phyloP scores from a whole-genome alignment of 2,888 invertebrate genomes.

The Lasioglossum malachurum region DNA sequence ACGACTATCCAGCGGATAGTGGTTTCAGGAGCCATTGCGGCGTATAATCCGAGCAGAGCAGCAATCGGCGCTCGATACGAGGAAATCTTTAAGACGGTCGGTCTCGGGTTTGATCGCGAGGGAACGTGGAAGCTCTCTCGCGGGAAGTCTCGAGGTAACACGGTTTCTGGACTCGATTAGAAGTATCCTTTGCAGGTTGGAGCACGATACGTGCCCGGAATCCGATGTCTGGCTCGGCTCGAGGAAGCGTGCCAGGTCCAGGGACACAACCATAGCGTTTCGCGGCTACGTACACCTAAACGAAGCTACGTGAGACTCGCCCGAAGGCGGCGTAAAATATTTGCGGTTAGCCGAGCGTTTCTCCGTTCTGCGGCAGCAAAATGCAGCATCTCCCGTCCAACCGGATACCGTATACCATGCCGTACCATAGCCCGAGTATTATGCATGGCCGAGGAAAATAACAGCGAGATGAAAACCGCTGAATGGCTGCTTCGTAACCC shows the following conservation, averaged over 20 bases:
- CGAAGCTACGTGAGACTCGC: slow-evolving; percentile 58
- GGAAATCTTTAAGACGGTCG: not conserved
- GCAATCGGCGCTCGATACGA: slow-evolving; percentile 1
- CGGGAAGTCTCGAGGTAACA: slow-evolving; percentile 10
- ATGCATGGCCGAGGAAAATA: slow-evolving; percentile 63
- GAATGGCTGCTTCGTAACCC: slow-evolving; percentile 9
- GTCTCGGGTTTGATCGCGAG: not conserved
- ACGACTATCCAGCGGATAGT: not conserved
- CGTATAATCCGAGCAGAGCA: not conserved
- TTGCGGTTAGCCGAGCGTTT: slow-evolving; percentile 64
- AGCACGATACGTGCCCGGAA: slow-evolving; percentile 42
- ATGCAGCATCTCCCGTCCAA: slow-evolving; percentile 54
- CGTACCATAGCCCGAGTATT: slow-evolving; percentile 41
- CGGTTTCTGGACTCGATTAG: slow-evolving; percentile 29
- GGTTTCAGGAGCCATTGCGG: not conserved
- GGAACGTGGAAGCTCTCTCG: not conserved
- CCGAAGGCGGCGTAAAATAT: slow-evolving; percentile 71
- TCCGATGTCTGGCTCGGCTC: slow-evolving; percentile 29
- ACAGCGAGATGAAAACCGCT: slow-evolving; percentile 59
- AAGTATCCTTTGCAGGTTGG: slow-evolving; percentile 30
- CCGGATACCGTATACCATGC: slow-evolving; percentile 32
- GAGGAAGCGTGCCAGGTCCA: slow-evolving; percentile 52
- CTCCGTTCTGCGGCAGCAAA: slow-evolving; percentile 61
- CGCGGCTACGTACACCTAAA: slow-evolving; percentile 50
- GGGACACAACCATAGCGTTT: slow-evolving; percentile 30